phyloP scores from a whole-genome alignment of 1,140 invertebrate species.

The Ridgeia piscesae region DNA sequence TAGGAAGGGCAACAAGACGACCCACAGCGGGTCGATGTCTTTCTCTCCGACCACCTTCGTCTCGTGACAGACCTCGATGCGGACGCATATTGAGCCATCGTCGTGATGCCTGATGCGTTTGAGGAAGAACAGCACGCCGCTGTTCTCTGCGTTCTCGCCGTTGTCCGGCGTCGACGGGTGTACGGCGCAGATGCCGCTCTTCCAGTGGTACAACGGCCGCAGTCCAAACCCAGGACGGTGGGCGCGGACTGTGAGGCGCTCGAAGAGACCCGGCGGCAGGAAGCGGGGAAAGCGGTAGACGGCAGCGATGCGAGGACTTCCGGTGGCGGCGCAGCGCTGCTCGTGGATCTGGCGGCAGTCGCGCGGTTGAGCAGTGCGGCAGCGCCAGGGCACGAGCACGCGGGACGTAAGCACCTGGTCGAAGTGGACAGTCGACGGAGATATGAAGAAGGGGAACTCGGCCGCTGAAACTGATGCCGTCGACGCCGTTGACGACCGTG shows the following conservation, averaged over 20 bases:
- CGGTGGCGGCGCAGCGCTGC: slow-evolving; percentile 10
- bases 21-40: slow-evolving; percentile 45
- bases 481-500: neutral
- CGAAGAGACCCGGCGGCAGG: slow-evolving; percentile 50
- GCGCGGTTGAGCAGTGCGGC: slow-evolving; percentile 35
- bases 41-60: slow-evolving; percentile 37
- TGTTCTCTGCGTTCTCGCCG: neutral
- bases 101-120: slow-evolving; percentile 9
- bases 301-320: slow-evolving; percentile 32
- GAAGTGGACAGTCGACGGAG: neutral
- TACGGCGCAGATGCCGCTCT: slow-evolving; percentile 43
- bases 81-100: neutral
- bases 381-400: slow-evolving; percentile 37
- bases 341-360: slow-evolving; percentile 35
- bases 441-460: neutral
- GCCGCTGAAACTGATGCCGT: neutral
- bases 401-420: slow-evolving; percentile 32
- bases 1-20: slow-evolving; percentile 42
- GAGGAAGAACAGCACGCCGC: slow-evolving; percentile 34
- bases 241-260: slow-evolving; percentile 41
- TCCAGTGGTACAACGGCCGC: slow-evolving; percentile 46
- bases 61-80: slow-evolving; percentile 31
- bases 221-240: slow-evolving; percentile 40
- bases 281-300: slow-evolving; percentile 44
- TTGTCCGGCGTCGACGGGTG: slow-evolving; percentile 29